A percentile compares a stretch with the other conserved stretches of the same genome.
phyloP scores from a whole-genome alignment of 2,797 vertebrate genomes.

The Okamejei kenojei region DNA sequence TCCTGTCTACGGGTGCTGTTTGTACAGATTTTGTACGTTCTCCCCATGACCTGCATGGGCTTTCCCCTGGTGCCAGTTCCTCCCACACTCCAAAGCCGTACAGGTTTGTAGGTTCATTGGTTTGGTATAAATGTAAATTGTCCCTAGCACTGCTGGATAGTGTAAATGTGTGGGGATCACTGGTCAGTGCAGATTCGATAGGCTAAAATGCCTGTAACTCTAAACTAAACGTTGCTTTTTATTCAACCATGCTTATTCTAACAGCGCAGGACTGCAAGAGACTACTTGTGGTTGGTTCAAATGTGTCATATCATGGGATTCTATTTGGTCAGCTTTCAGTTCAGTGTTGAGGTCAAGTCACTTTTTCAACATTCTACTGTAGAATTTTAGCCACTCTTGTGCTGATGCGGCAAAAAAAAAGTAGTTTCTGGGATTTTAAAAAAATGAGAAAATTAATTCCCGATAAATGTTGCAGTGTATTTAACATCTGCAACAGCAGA shows the following conservation, averaged over 20 bases:
- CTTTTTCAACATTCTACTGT: not conserved
- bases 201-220: no score
- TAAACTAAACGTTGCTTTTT: not conserved
- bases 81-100: no score
- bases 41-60: no score
- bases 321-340: not conserved
- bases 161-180: no score
- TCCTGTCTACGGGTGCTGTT: no score
- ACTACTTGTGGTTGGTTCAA: not conserved
- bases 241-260: not conserved
- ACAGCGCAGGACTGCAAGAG: not conserved
- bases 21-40: no score
- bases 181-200: no score
- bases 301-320: not conserved
- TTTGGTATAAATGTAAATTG: no score
- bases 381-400: not conserved
- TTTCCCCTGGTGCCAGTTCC: no score
- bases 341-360: not conserved
- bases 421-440: not conserved
- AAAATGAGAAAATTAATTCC: not conserved
- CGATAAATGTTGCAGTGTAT: not conserved
- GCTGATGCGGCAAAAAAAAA: not conserved
- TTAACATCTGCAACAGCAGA: not conserved
- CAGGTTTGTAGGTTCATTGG: no score
- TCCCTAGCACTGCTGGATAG: no score